Evolutionary conservation across 2,888 invertebrate genomes (phyloP), one percentile per base, ranked within the genome.

Genomic region (Abscondita cerata): DNA sequence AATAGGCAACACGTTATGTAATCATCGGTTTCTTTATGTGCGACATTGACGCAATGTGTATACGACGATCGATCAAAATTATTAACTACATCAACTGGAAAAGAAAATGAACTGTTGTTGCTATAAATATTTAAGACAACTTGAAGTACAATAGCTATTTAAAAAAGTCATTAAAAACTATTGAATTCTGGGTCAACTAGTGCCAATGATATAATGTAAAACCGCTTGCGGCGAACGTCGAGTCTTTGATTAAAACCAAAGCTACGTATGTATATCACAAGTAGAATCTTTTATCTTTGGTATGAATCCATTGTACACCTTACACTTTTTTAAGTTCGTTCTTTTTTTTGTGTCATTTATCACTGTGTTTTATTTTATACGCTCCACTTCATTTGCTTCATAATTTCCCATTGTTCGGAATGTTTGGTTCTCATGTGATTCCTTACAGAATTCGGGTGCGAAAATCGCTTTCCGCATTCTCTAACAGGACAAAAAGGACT

Each of bases 371-470:
- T 9, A 25, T 38, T 46, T 67, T 72, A 76, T 63, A 75, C 86
- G 74, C 87, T 87, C 90, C 90, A 89, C 76, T 88, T 87, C 68
- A 90, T 83, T 57, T 90, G 89, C 82, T 93, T 93, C 88, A 93
- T 93, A 79, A 87, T 86, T 76, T 90, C 89, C 93, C 92, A 93
- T 77, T 92, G 90, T 70, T 86, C 82, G 48, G 89, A 87, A 81
- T 93, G 93, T 80, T 93, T 93, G 75, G 90, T 86, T 72, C 93
- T 84, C 92, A 93, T 92, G 81, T 93, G 92, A 83, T 93, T 93
- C 73, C 92, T 86, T 70, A 93, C 93, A 60, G 92, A 92, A 83
- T 93, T 93, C 65, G 93, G 93, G 81, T 93, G 92, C 65, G 90
- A 87, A 81, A 92, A 93, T 70, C 85, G 84, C 67, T 90, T 86